A percentile compares a stretch with the other conserved stretches of the same genome.
Evolutionary conservation across 2,113 vertebrate species (phyloP).

Genomic region (Anser brachyrhynchus): DNA sequence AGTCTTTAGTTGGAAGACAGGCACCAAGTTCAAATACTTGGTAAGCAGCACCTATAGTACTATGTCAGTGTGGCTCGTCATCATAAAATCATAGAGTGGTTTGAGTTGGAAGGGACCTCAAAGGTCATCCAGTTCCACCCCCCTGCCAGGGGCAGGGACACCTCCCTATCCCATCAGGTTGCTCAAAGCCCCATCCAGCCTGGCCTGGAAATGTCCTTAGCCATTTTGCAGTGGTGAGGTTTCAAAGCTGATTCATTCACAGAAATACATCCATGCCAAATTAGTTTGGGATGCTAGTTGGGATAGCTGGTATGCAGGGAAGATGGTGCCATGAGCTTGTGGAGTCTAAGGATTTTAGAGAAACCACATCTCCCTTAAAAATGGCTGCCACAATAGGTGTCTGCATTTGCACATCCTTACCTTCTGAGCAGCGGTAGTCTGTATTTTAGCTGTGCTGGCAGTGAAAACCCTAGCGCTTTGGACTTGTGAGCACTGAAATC

Average conservation of each 20-base stretch:
- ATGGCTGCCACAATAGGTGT: background rate
- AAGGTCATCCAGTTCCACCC: too few relatives aligned
- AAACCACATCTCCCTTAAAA: background rate
- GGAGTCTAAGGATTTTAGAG: background rate
- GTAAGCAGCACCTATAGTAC: background rate
- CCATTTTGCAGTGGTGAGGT: background rate
- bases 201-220: background rate
- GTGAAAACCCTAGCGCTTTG: background rate
- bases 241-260: background rate
- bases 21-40: background rate
- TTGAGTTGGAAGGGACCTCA: too few relatives aligned
- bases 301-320: background rate
- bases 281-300: background rate
- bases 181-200: too few relatives aligned
- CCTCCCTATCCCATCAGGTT: too few relatives aligned
- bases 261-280: background rate
- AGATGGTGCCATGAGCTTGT: background rate
- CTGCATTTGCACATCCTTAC: background rate
- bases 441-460: background rate
- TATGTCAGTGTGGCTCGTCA: background rate
- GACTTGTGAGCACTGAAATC: background rate
- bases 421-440: background rate
- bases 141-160: too few relatives aligned
- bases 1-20: background rate
- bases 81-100: too few relatives aligned